phyloP scores from a whole-genome alignment of 2,888 invertebrate genomes.

The Nymphalis c-album region DNA sequence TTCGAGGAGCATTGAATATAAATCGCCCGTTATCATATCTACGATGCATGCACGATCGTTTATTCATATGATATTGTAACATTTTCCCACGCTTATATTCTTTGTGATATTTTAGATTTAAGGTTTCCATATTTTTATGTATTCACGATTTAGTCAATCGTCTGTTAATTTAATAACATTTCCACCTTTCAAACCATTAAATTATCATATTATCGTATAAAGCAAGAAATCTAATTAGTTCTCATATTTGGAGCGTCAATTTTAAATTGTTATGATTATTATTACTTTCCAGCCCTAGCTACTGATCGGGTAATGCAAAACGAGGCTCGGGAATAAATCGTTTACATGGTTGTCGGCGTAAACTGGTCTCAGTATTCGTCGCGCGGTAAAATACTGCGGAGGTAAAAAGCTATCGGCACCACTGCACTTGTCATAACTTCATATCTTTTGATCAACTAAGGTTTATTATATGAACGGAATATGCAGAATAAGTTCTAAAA shows the following conservation, averaged over 20 bases:
- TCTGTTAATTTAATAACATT: not conserved
- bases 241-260: too few relatives aligned
- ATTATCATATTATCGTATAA: too few relatives aligned
- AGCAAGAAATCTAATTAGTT: too few relatives aligned
- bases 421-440: slow-evolving; percentile 2
- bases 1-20: slow-evolving; percentile 38
- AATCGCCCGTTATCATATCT: slow-evolving; percentile 40
- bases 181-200: not conserved
- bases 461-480: not conserved
- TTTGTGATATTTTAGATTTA: not conserved
- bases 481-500: not conserved
- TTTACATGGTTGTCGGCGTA: slow-evolving; percentile 82
- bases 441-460: not conserved
- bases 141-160: not conserved
- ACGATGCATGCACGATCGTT: slow-evolving; percentile 35
- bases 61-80: slow-evolving; percentile 30
- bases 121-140: not conserved
- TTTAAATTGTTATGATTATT: not conserved
- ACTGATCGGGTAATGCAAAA: slow-evolving; percentile 79
- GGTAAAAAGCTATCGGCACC: slow-evolving; percentile 55
- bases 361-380: slow-evolving; percentile 73
- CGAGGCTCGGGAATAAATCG: slow-evolving; percentile 79
- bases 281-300: slow-evolving; percentile 66
- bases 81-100: slow-evolving; percentile 39
- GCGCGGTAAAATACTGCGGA: slow-evolving; percentile 54